Percentiles rank a stretch among this genome's conserved stretches.
These are phyloP conservation scores for Torymus aiolomorphi DNA, from an alignment of 2,888 invertebrate genomes.

Conservation along the genomic window DNA sequence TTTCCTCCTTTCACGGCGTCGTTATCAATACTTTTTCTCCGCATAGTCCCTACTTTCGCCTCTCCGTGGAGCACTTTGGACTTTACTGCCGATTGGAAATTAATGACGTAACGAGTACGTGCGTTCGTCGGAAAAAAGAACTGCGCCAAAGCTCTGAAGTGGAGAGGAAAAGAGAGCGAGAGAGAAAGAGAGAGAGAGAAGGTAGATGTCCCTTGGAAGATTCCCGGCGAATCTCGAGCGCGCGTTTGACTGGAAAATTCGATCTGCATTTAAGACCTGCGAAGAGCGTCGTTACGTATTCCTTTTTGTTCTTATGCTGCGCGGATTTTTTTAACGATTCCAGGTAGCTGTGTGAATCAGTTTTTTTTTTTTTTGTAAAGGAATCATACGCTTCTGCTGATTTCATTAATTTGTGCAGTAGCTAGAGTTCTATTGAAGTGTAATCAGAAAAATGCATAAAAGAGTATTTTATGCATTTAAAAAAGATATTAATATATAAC, in stretches of 20 bases:
- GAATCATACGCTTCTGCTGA: too few species aligned
- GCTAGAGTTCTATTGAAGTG: too few species aligned
- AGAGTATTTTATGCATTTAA: too few species aligned
- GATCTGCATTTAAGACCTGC: constrained; percentile 48
- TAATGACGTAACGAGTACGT: constrained; percentile 57
- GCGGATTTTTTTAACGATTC: not conserved
- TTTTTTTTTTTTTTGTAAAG: too few species aligned
- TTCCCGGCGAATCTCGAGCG: constrained; percentile 24
- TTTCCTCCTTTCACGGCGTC: not conserved
- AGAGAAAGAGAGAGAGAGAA: constrained; percentile 9
- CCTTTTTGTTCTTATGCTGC: not conserved
- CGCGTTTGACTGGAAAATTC: constrained; percentile 40
- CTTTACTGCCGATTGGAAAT: constrained; percentile 54
- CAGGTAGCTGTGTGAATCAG: too few species aligned
- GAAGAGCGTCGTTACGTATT: constrained; percentile 34
- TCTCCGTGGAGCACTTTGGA: constrained; percentile 14
- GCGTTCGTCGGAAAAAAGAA: constrained; percentile 21
- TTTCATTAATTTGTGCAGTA: too few species aligned
- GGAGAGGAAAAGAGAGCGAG: constrained; percentile 8
- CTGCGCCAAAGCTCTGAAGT: not conserved
- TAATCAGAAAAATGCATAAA: too few species aligned
- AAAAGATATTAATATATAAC: too few species aligned
- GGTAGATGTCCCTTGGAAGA: not conserved
- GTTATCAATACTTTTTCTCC: not conserved
- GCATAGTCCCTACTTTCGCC: not conserved